These are phyloP conservation scores for Conger conger DNA, from an alignment of 2,113 vertebrate species.

Conservation along the genomic window DNA sequence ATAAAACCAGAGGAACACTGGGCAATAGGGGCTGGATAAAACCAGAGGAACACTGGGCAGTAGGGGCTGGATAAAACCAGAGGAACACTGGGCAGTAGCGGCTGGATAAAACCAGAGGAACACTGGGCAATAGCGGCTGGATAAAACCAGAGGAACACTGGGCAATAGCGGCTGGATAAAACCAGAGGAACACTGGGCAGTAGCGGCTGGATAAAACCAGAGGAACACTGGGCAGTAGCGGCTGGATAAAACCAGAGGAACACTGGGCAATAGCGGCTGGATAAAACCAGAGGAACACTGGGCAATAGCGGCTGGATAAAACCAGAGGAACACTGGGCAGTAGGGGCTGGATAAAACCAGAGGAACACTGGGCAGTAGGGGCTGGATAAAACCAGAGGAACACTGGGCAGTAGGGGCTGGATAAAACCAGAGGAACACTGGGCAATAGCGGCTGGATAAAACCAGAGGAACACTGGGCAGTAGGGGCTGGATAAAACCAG, in stretches of 20 bases:
- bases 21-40: not conserved
- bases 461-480: no score
- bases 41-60: no score
- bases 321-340: no score
- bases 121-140: not conserved
- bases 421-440: no score
- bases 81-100: no score
- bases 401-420: not conserved
- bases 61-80: not conserved
- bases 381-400: not conserved
- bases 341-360: not conserved
- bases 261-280: not conserved
- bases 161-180: not conserved
- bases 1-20: no score
- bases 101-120: not conserved
- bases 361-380: no score
- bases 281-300: no score
- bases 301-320: not conserved
- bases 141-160: no score
- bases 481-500: not conserved
- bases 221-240: no score
- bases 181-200: no score
- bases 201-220: not conserved
- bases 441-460: not conserved
- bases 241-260: not conserved